Evolutionary conservation across 1,140 invertebrate genomes (phyloP).

Genomic region (Papilio aristodemus): DNA sequence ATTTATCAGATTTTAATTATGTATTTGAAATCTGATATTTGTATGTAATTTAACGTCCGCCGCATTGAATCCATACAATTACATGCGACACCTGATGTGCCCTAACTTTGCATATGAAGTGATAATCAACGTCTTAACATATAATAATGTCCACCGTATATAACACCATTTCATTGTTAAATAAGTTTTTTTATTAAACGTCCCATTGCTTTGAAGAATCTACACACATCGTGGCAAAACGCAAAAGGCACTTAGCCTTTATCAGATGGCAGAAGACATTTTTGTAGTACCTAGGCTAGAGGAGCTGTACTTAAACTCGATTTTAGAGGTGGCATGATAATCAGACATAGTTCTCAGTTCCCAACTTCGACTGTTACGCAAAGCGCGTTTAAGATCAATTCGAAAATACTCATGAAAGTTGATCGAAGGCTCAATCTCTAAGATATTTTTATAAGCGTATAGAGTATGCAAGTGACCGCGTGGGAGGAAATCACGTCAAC

Average conservation of each 20-base stretch:
- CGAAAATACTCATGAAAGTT: no score
- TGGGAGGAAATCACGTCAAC: neutral
- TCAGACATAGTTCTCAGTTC: no score
- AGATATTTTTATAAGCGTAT: neutral
- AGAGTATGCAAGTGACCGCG: neutral
- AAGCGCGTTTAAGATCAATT: no score
- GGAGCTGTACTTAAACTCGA: neutral
- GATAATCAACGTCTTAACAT: neutral
- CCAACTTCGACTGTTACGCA: no score
- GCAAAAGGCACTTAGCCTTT: neutral
- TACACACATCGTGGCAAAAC: neutral
- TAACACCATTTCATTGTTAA: neutral
- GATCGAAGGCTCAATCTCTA: no score
- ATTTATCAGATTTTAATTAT: no score
- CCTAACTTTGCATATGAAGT: neutral
- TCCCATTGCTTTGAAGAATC: neutral
- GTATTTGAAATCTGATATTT: no score
- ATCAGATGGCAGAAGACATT: neutral
- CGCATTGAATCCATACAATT: neutral
- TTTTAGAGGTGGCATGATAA: neutral
- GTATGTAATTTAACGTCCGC: neutral
- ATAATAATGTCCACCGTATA: neutral
- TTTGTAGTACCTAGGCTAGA: neutral
- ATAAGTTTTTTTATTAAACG: no score
- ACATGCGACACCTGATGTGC: neutral